These are phyloP conservation scores for Elgaria multicarinata DNA, from an alignment of 2,113 vertebrate species.

Conservation along the genomic window DNA sequence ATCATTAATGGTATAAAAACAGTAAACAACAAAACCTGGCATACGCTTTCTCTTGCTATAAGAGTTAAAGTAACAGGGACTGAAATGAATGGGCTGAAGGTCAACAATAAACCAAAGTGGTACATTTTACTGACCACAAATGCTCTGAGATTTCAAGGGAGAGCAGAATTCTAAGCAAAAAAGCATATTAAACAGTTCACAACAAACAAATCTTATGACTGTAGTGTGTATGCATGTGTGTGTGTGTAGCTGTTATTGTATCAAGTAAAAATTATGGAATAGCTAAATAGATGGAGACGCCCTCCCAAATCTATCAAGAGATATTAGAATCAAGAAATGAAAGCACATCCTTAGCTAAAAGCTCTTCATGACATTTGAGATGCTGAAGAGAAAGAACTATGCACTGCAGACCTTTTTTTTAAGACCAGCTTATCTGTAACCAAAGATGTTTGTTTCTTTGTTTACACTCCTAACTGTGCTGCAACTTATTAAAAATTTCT, in stretches of 20 bases:
- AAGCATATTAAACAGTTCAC: not conserved
- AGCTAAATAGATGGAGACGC: not conserved
- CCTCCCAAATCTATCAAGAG: not conserved
- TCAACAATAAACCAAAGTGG: not conserved
- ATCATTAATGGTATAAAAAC: not conserved
- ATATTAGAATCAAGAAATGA: slow-evolving; percentile 1
- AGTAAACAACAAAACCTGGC: not conserved
- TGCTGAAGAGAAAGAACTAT: not conserved
- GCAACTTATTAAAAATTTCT: not conserved
- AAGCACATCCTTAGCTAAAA: not conserved
- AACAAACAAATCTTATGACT: not conserved
- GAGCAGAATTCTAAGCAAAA: not conserved
- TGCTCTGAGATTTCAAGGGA: not conserved
- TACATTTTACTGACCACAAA: not conserved
- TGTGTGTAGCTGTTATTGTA: not conserved
- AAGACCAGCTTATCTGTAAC: not conserved
- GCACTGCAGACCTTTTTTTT: not conserved
- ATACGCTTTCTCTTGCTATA: too few species aligned
- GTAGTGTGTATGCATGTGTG: not conserved
- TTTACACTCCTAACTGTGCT: not conserved
- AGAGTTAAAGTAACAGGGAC: not conserved
- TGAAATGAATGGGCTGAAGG: not conserved
- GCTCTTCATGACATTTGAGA: not conserved
- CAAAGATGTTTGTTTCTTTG: not conserved
- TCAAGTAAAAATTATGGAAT: not conserved